Conservation (phyloP, 2,888 invertebrate species). For the Acrocyrtus sp. region DNA sequence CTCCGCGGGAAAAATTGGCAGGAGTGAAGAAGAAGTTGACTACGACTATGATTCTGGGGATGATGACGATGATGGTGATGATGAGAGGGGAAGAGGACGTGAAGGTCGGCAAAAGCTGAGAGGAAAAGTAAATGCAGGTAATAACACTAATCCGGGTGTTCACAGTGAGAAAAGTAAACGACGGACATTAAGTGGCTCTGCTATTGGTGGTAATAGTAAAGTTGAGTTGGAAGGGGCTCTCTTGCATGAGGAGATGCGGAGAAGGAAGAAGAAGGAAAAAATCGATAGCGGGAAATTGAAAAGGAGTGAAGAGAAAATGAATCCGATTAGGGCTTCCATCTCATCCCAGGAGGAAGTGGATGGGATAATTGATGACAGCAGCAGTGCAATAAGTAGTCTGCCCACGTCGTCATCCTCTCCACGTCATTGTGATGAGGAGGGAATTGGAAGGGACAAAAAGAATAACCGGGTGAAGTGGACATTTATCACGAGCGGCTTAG, state of each 20-base stretch:
- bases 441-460: constrained; percentile 1
- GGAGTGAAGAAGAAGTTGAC: neutral
- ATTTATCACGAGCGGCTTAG: constrained; percentile 43
- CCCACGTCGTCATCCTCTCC: constrained; percentile 16
- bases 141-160: constrained; percentile 12
- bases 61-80: constrained; percentile 1
- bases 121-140: constrained; percentile 18
- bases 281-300: constrained; percentile 9
- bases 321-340: constrained; percentile 12
- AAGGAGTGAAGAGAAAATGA: constrained; percentile 19
- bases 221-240: neutral
- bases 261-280: neutral
- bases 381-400: constrained; percentile 35
- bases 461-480: constrained; percentile 41
- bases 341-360: neutral
- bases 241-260: neutral
- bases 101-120: constrained; percentile 26
- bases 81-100: constrained; percentile 1
- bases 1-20: neutral
- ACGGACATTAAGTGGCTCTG: no score
- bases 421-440: neutral
- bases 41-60: no score
- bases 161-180: neutral
- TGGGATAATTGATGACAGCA: constrained; percentile 24
- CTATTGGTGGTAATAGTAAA: constrained; percentile 10